Evolutionary conservation across 2,113 vertebrate genomes (phyloP), one percentile per base, ranked within the genome.

Genomic region (Pardalotus punctatus): DNA sequence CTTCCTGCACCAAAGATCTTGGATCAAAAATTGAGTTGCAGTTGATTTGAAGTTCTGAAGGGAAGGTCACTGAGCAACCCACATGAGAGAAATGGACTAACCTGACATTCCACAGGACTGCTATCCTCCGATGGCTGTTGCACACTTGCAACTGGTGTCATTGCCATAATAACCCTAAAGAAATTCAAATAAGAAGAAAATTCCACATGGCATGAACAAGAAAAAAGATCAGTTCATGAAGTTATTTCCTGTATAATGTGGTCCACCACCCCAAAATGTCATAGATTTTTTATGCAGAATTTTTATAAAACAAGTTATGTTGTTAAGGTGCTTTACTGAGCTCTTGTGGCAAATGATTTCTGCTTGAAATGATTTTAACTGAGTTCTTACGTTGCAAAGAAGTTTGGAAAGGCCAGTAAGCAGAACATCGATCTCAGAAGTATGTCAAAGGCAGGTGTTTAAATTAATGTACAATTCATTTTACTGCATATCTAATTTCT

Each of bases 401-500:
- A 76, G 69, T 88, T 88, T 54, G 42, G 27, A 88, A 96, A 86
- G 53, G 29, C 79, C 61, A 91, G 48, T 87, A 93, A 94, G 85
- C 64, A 93, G 94, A 87, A 80, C 87, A 87, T 58, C 0, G 3
- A 82, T 92, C 89, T 94, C 62, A 83, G 86, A 93, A 93, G 57
- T 62, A 86, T 71, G 91, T 88, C 91, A 94, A 92, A 96, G 43
- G 36, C 58, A 97, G 78, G 93, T 96, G 77, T 95, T 96, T 90
- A 92, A 94, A 93, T 96, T 93, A 96, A 94, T 61, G 92, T 58
- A 88, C 64, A 96, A 88, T 95, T 95, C 58, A 95, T 88, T 97
- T 93, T 94, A 90, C 40, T 92, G 85, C 88, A 38, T 83, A 65
- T 67, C 71, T 97, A 94, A 96, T 95, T 96, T 93, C 90, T 88